A percentile compares a stretch with the other conserved stretches of the same genome.
Evolutionary conservation across 2,113 vertebrate species (phyloP).

Genomic region (Telmatochromis sp.): DNA sequence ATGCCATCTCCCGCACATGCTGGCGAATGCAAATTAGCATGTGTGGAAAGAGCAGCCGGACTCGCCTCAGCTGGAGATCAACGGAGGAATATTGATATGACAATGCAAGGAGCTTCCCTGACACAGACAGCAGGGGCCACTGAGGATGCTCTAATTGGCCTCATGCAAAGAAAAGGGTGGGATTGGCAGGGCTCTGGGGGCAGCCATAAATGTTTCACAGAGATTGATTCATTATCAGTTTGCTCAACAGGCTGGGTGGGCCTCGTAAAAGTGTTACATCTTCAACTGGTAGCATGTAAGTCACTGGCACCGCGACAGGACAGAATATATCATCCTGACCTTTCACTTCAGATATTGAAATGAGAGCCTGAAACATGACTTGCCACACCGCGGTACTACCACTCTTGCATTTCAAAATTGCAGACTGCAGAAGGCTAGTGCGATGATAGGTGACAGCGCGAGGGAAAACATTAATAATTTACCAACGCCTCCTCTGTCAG

Average conservation of each 20-base stretch:
- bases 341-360: constrained; percentile 62
- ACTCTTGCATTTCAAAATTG: constrained; percentile 34
- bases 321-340: constrained; percentile 52
- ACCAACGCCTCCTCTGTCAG: constrained; percentile 37
- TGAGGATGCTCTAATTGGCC: constrained; percentile 53
- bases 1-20: constrained; percentile 44
- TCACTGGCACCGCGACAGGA: constrained; percentile 31
- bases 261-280: constrained; percentile 37
- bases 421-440: constrained; percentile 3
- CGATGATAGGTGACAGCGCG: constrained; percentile 44
- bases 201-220: constrained; percentile 51
- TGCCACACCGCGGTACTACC: constrained; percentile 16
- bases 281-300: constrained; percentile 50
- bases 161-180: neutral
- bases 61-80: constrained; percentile 61
- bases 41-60: constrained; percentile 58
- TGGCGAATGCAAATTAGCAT: constrained; percentile 56
- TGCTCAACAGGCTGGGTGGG: constrained; percentile 41
- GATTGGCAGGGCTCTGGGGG: neutral
- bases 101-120: constrained; percentile 47
- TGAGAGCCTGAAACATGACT: constrained; percentile 45
- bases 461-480: constrained; percentile 57
- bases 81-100: constrained; percentile 64
- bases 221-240: constrained; percentile 64
- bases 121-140: constrained; percentile 39